Evolutionary conservation across 2,888 invertebrate genomes (phyloP), one percentile per base, ranked within the genome.

Genomic region (Odontocerum albicorne): DNA sequence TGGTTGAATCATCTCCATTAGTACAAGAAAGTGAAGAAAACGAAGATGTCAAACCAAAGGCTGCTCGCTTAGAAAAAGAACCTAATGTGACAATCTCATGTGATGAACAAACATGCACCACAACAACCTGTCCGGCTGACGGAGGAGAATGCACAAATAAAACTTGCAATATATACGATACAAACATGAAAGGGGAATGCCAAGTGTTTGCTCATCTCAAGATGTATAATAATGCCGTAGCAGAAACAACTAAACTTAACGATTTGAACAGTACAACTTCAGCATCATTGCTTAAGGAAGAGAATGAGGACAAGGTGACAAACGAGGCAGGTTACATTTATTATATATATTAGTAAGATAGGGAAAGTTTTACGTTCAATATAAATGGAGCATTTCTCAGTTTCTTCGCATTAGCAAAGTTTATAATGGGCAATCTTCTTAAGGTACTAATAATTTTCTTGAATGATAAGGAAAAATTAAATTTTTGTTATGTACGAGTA

Each of bases 31-130:
- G 2, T 8, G 27, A 13, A 4, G n/a, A 31, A 8, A 19, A 19
- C n/a, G 20, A 17, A 0, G 42, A 40, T 15, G 31, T 21, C 13
- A 42, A 19, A 20, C 40, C 46, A 1, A 55, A 55, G 38, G 31
- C 49, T 3, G 32, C 50, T 6, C 38, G 51, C 6, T 12, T 55
- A 7, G 58, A 58, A 20, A 50, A 67, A 8, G 65, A 65, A 55
- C 70, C 67, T 31, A 75, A 74, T 60, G 70, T 76, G 2, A 73
- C 74, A 1, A 73, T 70, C 17, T 77, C 70, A 17, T 78, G 78
- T 63, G 72, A 75, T 64, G 76, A 77, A 33, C 77, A 78, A 65
- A 77, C 71, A 2, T 78, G 78, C 60, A 77, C 72, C 57, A 77
- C 72, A 2, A 77, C 74, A 4, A 71, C 71, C 69, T 73, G 69